A percentile compares a stretch with the other conserved stretches of the same genome.
phyloP scores from a whole-genome alignment of 1,140 invertebrate species.

The Zaprionus vittiger region DNA sequence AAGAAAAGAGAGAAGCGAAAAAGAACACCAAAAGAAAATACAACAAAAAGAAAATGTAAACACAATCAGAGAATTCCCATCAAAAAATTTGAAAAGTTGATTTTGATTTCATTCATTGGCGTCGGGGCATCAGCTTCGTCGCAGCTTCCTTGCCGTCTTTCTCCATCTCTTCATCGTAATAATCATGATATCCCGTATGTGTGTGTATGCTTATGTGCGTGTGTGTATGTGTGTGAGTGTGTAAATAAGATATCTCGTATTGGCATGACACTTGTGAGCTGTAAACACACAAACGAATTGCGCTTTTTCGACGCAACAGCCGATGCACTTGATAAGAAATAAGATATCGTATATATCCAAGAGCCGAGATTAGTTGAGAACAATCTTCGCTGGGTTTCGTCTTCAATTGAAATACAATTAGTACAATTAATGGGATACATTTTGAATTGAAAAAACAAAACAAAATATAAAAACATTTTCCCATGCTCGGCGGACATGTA shows the following conservation, averaged over 20 bases:
- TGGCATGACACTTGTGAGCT: conserved; percentile 34
- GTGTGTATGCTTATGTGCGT: conserved; percentile 18
- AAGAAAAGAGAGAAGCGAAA: conserved; percentile 1
- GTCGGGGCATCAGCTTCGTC: neutral
- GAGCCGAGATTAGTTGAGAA: conserved; percentile 28
- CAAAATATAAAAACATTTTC: conserved; percentile 51
- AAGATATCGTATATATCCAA: neutral
- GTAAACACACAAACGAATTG: conserved; percentile 53
- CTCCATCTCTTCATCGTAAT: neutral
- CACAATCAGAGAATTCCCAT: conserved; percentile 2
- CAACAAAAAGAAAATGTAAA: neutral
- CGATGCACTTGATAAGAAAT: conserved; percentile 42
- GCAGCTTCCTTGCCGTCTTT: neutral
- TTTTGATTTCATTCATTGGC: conserved; percentile 21
- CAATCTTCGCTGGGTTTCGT: conserved; percentile 56
- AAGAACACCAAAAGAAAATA: conserved; percentile 19
- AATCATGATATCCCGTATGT: conserved; percentile 6
- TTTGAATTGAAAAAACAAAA: conserved; percentile 29
- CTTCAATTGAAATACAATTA: conserved; percentile 80
- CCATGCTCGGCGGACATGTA: conserved; percentile 73
- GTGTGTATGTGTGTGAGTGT: conserved; percentile 38
- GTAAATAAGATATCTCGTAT: conserved; percentile 40
- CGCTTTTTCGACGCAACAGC: conserved; percentile 75
- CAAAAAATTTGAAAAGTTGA: neutral
- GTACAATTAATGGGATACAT: conserved; percentile 48